These are phyloP conservation scores for Dermochelys coriacea DNA, from an alignment of 2,797 vertebrate genomes.

Conservation along the genomic window DNA sequence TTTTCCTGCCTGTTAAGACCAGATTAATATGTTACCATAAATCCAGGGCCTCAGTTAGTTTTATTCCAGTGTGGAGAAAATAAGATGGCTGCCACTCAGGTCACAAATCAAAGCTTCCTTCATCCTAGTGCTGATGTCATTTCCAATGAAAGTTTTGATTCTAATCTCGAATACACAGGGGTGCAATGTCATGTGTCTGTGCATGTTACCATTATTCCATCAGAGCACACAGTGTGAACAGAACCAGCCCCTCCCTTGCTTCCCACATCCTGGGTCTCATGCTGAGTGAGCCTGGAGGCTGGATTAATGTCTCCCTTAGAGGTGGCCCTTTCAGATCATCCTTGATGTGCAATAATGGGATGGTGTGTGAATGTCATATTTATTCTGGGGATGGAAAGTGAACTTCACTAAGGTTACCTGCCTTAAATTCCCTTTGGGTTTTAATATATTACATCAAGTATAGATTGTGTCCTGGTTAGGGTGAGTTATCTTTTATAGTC, in stretches of 20 bases:
- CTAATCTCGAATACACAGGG: not conserved
- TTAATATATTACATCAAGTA: not conserved
- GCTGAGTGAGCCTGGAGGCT: not conserved
- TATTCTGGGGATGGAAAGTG: not conserved
- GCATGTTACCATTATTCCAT: not conserved
- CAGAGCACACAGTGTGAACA: not conserved
- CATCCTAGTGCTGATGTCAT: not conserved
- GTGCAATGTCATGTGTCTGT: not conserved
- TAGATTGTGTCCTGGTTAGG: not conserved
- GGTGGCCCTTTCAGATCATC: not conserved
- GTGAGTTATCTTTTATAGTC: not conserved
- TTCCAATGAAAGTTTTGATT: not conserved
- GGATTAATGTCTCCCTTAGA: not conserved
- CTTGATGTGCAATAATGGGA: not conserved
- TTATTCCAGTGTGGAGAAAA: not conserved
- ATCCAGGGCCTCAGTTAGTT: not conserved
- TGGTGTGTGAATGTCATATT: not conserved
- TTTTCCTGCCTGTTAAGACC: slow-evolving; percentile 17
- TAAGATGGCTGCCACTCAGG: not conserved
- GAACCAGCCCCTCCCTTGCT: not conserved
- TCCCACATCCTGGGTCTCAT: not conserved
- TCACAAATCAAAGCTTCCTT: not conserved
- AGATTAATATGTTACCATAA: not conserved
- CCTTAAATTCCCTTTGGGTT: not conserved
- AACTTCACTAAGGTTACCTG: not conserved